Conservation (phyloP, 2,797 vertebrate species). For the Helicolenus hilgendorfi region DNA sequence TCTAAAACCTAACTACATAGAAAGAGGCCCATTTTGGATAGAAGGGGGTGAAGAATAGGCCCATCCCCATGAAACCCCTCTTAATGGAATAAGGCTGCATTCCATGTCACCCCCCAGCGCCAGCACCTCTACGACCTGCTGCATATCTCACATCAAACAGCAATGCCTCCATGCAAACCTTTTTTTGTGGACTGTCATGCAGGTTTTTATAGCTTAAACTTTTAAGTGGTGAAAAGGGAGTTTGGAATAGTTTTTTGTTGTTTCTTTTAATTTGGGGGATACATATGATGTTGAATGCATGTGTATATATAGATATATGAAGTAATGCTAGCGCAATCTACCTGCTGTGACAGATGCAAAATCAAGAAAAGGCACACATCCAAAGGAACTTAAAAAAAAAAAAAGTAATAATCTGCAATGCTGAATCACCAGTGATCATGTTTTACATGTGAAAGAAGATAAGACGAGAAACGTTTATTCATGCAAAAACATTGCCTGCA, state of each 20-base stretch:
- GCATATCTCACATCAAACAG: conserved; percentile 93
- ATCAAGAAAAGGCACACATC: conserved; percentile 95
- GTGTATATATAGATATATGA: conserved; percentile 91
- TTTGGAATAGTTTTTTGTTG: conserved; percentile 89
- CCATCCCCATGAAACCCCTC: conserved; percentile 83
- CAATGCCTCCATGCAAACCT: conserved; percentile 86
- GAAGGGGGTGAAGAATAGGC: conserved; percentile 71
- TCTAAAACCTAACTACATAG: conserved; percentile 82
- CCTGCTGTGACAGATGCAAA: conserved; percentile 96
- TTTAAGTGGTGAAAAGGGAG: conserved; percentile 94
- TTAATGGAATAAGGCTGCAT: conserved; percentile 90
- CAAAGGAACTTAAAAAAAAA: conserved; percentile 90
- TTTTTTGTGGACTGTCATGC: conserved; percentile 95
- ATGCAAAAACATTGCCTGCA: conserved; percentile 82
- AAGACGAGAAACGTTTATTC: conserved; percentile 69
- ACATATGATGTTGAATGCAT: conserved; percentile 96
- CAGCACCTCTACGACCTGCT: conserved; percentile 91
- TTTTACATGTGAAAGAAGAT: conserved; percentile 89
- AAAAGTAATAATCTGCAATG: conserved; percentile 88
- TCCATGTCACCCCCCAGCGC: conserved; percentile 73
- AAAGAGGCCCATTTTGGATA: conserved; percentile 71
- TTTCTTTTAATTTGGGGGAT: conserved; percentile 79
- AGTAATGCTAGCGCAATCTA: conserved; percentile 96
- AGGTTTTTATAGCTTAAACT: conserved; percentile 95
- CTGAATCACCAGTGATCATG: conserved; percentile 93